These are phyloP conservation scores for Drosophila meridiana DNA, from an alignment of 2,888 invertebrate species.

Conservation along the genomic window DNA sequence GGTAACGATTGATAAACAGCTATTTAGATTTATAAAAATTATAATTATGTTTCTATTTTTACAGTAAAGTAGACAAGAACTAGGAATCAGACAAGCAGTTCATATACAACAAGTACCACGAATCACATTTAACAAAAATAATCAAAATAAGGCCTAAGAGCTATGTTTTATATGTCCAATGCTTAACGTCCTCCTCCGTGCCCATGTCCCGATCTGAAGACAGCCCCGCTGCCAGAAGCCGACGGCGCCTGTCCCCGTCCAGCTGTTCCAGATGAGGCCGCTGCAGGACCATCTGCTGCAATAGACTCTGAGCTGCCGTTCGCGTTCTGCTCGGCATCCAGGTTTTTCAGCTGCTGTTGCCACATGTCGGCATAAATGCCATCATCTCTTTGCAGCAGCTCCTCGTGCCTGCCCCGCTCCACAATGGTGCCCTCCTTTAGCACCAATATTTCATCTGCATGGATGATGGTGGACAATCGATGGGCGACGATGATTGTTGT, in stretches of 20 bases:
- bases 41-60: slow-evolving; percentile 49
- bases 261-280: neutral
- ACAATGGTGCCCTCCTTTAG: slow-evolving; percentile 95
- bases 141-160: slow-evolving; percentile 27
- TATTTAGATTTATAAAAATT: slow-evolving; percentile 30
- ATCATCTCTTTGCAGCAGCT: slow-evolving; percentile 89
- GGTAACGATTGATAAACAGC: neutral
- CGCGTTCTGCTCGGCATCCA: slow-evolving; percentile 73
- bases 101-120: slow-evolving; percentile 53
- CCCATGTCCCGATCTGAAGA: slow-evolving; percentile 68
- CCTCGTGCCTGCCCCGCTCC: slow-evolving; percentile 92
- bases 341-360: slow-evolving; percentile 91
- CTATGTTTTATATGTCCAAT: slow-evolving; percentile 21
- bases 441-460: slow-evolving; percentile 97
- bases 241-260: slow-evolving; percentile 2
- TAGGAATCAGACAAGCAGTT: slow-evolving; percentile 48
- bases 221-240: slow-evolving; percentile 26
- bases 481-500: slow-evolving; percentile 98
- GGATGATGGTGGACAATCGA: slow-evolving; percentile 96
- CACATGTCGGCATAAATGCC: slow-evolving; percentile 97
- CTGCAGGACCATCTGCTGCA: slow-evolving; percentile 5
- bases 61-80: slow-evolving; percentile 52
- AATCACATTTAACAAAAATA: slow-evolving; percentile 61
- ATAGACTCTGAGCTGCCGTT: slow-evolving; percentile 24
- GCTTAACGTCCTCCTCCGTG: slow-evolving; percentile 63